Evolutionary conservation across 1,140 invertebrate species (phyloP).

Genomic region (Bombus confusus): DNA sequence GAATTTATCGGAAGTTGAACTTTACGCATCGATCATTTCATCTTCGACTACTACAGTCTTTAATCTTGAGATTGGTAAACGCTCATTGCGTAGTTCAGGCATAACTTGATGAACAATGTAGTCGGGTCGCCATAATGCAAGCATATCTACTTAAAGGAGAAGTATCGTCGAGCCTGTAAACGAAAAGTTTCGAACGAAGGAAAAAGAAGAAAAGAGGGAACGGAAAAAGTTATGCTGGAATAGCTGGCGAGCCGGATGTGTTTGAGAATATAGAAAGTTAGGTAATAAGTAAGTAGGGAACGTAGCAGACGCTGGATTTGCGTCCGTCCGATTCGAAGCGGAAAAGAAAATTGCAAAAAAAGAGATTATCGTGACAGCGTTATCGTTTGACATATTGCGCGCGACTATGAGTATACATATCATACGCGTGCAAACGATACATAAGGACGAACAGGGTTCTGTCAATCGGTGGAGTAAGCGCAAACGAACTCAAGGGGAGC

Average conservation of each 20-base stretch:
- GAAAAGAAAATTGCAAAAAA: background rate
- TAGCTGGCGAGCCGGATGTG: background rate
- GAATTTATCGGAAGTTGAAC: background rate
- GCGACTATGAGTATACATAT: background rate
- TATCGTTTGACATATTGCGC: background rate
- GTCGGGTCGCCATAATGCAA: background rate
- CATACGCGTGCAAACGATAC: background rate
- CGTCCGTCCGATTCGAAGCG: background rate
- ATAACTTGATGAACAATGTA: background rate
- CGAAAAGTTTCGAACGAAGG: background rate
- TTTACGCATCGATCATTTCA: background rate
- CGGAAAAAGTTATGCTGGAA: background rate
- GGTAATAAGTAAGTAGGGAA: background rate
- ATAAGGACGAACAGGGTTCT: background rate
- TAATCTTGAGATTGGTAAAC: background rate
- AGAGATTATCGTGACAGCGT: background rate
- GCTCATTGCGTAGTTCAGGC: background rate
- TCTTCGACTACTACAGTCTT: background rate
- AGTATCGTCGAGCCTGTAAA: background rate
- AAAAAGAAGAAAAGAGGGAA: background rate
- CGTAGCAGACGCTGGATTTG: conserved; percentile 7
- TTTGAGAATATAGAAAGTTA: conserved; percentile 11
- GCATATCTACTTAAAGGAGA: background rate
- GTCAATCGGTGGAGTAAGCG: background rate
- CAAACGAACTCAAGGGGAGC: too few species aligned